Percentiles rank a stretch among this genome's conserved stretches.
Conservation (phyloP, 2,113 vertebrate species). For the Notothenia coriiceps region DNA sequence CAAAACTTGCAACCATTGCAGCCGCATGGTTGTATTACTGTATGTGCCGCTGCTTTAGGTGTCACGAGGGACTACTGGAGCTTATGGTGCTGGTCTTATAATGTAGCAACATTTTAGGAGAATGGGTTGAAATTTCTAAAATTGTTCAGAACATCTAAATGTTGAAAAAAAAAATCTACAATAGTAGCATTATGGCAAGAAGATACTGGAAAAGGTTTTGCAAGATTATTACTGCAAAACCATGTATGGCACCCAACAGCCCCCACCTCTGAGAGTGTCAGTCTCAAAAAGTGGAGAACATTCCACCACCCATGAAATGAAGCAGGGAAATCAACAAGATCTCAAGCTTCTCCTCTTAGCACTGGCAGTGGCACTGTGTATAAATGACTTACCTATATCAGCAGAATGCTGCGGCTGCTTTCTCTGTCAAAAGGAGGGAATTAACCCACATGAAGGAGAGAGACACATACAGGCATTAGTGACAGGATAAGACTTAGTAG, state of each 20-base stretch:
- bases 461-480: constrained; percentile 86
- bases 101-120: constrained; percentile 42
- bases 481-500: constrained; percentile 69
- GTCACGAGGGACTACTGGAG: neutral
- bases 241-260: constrained; percentile 40
- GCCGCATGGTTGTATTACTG: constrained; percentile 18
- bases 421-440: constrained; percentile 85
- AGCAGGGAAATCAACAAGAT: constrained; percentile 60
- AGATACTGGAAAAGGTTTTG: constrained; percentile 11
- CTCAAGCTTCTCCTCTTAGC: constrained; percentile 67
- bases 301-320: constrained; percentile 60
- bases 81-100: constrained; percentile 19
- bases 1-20: constrained; percentile 12
- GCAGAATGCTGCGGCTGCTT: constrained; percentile 77
- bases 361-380: constrained; percentile 55
- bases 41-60: neutral
- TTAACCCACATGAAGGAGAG: constrained; percentile 82
- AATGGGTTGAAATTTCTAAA: constrained; percentile 47
- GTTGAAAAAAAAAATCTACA: constrained; percentile 7
- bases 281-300: constrained; percentile 54
- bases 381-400: constrained; percentile 86
- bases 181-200: constrained; percentile 2
- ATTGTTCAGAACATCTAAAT: constrained; percentile 43
- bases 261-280: constrained; percentile 34
- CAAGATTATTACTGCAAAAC: constrained; percentile 16